Evolutionary conservation across 1,140 invertebrate species (phyloP).

Genomic region (Paralvinella palmiformis): DNA sequence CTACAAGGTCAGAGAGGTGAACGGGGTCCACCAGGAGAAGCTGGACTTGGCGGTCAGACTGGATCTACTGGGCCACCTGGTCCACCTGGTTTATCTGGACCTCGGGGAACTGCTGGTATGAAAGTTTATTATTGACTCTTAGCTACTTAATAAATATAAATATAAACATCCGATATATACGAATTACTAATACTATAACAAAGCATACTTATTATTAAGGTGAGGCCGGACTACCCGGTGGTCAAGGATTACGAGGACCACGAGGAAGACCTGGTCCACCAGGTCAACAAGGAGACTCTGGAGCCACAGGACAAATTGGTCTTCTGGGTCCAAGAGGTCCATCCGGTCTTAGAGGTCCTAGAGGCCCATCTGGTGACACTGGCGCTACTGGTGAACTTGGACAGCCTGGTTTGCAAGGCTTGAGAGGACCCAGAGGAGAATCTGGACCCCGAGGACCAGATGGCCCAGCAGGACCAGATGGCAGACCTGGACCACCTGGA

Average conservation of each 20-base stretch:
- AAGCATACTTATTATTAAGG: neutral
- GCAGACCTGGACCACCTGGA: neutral
- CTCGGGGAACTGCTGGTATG: neutral
- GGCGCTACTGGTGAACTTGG: neutral
- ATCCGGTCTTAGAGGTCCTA: neutral
- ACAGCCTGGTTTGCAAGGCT: no score
- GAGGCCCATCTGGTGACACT: neutral
- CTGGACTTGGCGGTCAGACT: neutral
- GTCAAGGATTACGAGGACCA: neutral
- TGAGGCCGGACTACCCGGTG: neutral
- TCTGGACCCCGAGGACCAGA: neutral
- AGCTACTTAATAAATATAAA: neutral
- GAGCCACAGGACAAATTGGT: neutral
- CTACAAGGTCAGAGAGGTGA: neutral
- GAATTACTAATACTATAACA: neutral
- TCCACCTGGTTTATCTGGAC: neutral
- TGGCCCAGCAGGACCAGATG: constrained; percentile 1
- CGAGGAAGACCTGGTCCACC: neutral
- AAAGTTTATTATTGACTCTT: no score
- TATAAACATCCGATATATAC: no score
- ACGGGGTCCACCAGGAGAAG: neutral
- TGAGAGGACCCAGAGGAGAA: neutral
- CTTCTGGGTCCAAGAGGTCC: neutral
- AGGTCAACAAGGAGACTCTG: neutral
- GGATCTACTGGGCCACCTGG: neutral